Evolutionary conservation across 2,113 vertebrate species (phyloP).

Genomic region (Chiloscyllium plagiosum): DNA sequence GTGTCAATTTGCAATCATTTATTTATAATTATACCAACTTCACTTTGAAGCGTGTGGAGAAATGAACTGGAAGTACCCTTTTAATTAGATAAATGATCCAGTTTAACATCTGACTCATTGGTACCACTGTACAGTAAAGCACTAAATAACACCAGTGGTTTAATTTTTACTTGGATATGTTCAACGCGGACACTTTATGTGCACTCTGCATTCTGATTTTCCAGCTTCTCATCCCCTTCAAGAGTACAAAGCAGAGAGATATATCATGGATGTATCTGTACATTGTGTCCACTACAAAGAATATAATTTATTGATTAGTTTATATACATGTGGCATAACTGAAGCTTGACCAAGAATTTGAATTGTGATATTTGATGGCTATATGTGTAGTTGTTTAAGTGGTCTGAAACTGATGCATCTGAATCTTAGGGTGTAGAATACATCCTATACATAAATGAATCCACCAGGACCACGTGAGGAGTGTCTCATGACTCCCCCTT

Average conservation of each 20-base stretch:
- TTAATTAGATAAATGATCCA: neutral
- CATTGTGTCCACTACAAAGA: neutral
- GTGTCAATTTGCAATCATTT: neutral
- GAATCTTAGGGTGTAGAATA: neutral
- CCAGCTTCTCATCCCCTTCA: neutral
- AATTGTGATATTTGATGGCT: neutral
- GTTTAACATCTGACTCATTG: neutral
- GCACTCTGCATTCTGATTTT: neutral
- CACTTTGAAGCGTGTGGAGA: constrained; percentile 3
- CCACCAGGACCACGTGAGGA: neutral
- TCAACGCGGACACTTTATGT: neutral
- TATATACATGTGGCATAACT: neutral
- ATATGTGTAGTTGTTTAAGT: neutral
- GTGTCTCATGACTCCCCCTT: too few species aligned
- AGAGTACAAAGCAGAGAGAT: neutral
- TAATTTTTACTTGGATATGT: neutral
- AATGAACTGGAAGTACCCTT: neutral
- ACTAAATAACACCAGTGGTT: neutral
- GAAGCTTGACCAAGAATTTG: neutral
- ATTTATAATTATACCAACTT: neutral
- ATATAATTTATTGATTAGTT: neutral
- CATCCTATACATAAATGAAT: neutral
- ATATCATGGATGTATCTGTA: neutral
- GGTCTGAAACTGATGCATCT: neutral
- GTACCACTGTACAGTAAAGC: neutral